Percentiles rank a stretch among this genome's conserved stretches.
Evolutionary conservation across 2,113 vertebrate species (phyloP).

Genomic region (Dicentrarchus labrax): DNA sequence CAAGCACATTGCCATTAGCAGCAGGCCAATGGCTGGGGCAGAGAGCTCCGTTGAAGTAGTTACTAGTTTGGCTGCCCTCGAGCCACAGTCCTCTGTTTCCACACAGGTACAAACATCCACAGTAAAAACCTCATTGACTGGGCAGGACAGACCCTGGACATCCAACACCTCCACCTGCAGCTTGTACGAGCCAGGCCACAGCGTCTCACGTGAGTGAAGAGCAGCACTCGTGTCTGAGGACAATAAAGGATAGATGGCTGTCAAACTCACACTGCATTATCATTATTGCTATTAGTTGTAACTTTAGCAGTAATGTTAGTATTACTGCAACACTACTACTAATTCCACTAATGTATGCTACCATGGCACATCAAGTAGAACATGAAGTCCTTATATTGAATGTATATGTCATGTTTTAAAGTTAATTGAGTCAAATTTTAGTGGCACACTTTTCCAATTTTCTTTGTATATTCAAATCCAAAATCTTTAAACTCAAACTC

Average conservation of each 20-base stretch:
- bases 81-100: constrained; percentile 42
- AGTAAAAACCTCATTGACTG: constrained; percentile 60
- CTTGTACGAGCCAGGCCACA: constrained; percentile 78
- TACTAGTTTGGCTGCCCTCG: accelerated
- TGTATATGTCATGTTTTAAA: not conserved
- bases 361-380: not conserved
- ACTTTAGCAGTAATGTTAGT: not conserved
- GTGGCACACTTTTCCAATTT: no score
- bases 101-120: constrained; percentile 81
- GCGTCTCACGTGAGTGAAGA: constrained; percentile 44
- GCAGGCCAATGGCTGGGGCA: constrained; percentile 80
- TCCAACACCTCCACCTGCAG: constrained; percentile 77
- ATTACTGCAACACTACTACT: not conserved
- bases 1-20: constrained; percentile 82
- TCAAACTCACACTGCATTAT: not conserved
- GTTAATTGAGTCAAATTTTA: not conserved
- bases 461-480: not conserved
- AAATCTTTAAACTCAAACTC: not conserved
- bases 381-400: not conserved
- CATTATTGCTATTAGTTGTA: not conserved
- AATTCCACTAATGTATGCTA: not conserved
- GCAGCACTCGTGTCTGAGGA: constrained; percentile 66
- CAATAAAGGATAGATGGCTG: not conserved
- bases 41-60: constrained; percentile 69
- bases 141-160: constrained; percentile 75